Evolutionary conservation across 2,113 vertebrate genomes (phyloP).

Genomic region (Pampusana beccarii): DNA sequence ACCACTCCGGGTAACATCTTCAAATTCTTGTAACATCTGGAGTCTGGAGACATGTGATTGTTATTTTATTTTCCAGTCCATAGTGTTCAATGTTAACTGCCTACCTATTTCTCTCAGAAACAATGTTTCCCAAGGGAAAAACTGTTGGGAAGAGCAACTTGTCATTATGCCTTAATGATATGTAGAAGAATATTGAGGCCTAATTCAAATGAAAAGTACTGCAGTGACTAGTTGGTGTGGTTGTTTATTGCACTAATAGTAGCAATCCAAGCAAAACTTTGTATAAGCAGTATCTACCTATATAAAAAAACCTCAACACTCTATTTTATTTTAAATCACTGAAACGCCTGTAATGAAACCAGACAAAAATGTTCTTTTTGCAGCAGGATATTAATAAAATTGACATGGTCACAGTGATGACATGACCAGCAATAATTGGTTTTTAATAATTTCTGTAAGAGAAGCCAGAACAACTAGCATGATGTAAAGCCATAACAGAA

Average conservation of each 20-base stretch:
- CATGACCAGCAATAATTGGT: background rate
- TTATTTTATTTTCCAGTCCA: background rate
- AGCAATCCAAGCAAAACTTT: background rate
- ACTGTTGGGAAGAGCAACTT: background rate
- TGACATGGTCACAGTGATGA: background rate
- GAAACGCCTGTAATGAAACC: background rate
- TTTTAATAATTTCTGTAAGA: background rate
- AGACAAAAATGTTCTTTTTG: background rate
- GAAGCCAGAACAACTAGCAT: background rate
- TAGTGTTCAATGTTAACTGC: background rate
- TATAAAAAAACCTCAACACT: fast-evolving
- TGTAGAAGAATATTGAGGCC: background rate
- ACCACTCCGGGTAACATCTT: background rate
- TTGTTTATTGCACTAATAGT: background rate
- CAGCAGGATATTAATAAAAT: background rate
- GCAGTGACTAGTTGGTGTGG: background rate
- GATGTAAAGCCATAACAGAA: background rate
- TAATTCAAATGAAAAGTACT: background rate
- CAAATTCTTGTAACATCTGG: background rate
- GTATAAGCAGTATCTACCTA: background rate
- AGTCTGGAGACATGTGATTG: background rate
- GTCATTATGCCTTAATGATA: background rate
- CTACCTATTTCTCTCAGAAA: background rate
- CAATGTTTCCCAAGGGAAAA: background rate
- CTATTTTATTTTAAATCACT: background rate